Evolutionary conservation across 2,113 vertebrate genomes (phyloP), one percentile per base, ranked within the genome.

Genomic region (Nymphicus hollandicus): DNA sequence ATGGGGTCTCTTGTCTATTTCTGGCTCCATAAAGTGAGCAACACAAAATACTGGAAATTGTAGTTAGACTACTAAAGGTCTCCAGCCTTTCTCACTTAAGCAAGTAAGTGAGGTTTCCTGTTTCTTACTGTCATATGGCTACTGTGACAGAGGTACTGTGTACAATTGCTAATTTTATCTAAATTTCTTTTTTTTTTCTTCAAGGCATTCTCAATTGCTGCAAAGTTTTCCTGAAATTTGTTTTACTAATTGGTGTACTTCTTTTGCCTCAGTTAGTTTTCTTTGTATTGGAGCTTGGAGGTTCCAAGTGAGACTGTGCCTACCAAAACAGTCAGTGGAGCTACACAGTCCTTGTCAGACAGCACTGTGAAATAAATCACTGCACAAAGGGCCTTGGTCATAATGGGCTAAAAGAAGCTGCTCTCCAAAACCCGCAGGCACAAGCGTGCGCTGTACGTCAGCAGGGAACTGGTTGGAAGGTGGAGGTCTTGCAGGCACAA

Each of bases 51-150:
- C 86, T 94, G 94, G 91, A 96, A 96, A 93, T 96, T 69, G 49
- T 81, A 89, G 81, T 89, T 89, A 91, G 73, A 22, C 44, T 72
- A 31, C 64, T 81, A 33, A 88, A 92, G 31, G 15, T 86, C 88
- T 93, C 41, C 81, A 88, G 79, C 37, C 72, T 78, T 91, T 97
- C 90, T 94, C 80, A 47, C 86, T 94, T 88, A 81, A 31, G 50
- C 86, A 81, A 93, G 72, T 94, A 81, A 91, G 88, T 95, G 95
- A 95, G 79, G 95, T 96, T 96, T 96, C 92, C 93, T 96, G 89
- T 96, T 89, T 84, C 82, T 90, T 39, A 25, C 66, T 88, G 55
- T 91, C 35, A 69, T 58, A 55, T 90, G 68, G 69, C 86, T 90
- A 58, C 65, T 39, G 39, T 41, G 55, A 77, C 9, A 1, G 63